A percentile compares a stretch with the other conserved stretches of the same genome.
Evolutionary conservation across 2,797 vertebrate species (phyloP).

Genomic region (Sciaenops ocellatus): DNA sequence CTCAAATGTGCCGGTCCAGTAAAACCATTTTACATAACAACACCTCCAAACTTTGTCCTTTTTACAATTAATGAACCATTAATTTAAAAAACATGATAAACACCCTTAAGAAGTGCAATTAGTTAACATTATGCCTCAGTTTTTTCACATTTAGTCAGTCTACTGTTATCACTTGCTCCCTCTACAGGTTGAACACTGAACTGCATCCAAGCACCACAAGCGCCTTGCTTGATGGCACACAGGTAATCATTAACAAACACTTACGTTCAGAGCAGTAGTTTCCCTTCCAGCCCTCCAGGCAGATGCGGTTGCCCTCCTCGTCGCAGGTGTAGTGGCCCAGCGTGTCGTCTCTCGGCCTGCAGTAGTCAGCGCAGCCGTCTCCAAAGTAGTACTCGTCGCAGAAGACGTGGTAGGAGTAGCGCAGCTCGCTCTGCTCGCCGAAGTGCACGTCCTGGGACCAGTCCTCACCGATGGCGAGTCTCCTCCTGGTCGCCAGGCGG

Average conservation of each 20-base stretch:
- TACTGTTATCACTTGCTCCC: neutral
- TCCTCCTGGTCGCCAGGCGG: conserved; percentile 88
- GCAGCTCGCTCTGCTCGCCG: conserved; percentile 90
- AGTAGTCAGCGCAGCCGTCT: conserved; percentile 90
- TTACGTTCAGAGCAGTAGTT: conserved; percentile 89
- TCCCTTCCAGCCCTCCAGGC: conserved; percentile 89
- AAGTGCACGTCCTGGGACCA: conserved; percentile 93
- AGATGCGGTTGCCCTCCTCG: conserved; percentile 85
- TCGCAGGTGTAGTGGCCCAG: conserved; percentile 91
- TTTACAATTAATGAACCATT: too few species aligned
- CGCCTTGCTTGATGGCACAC: neutral
- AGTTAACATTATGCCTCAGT: too few species aligned
- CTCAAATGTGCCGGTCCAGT: too few species aligned
- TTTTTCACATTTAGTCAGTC: too few species aligned
- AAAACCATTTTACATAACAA: too few species aligned
- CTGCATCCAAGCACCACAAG: neutral
- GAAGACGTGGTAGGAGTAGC: conserved; percentile 92
- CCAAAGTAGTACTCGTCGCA: conserved; percentile 91
- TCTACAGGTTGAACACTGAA: neutral
- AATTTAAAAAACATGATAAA: too few species aligned
- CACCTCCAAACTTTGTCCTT: too few species aligned
- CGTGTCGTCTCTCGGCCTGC: conserved; percentile 88
- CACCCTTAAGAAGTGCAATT: too few species aligned
- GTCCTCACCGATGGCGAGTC: conserved; percentile 87
- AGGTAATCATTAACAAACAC: conserved; percentile 26